phyloP scores from a whole-genome alignment of 2,888 invertebrate species.

The Chironomus riparius region DNA sequence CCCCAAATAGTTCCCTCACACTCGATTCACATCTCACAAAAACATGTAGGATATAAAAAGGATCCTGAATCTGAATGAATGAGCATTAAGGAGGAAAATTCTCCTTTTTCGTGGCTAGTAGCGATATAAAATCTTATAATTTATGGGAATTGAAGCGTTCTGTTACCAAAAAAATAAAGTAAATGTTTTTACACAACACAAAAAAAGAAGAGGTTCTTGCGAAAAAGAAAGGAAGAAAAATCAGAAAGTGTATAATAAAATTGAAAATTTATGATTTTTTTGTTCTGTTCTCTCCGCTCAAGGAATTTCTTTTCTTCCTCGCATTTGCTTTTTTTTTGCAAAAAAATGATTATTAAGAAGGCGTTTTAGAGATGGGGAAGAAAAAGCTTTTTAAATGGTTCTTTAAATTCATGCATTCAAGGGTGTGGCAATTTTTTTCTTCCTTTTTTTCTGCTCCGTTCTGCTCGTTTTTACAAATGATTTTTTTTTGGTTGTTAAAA shows the following conservation, averaged over 20 bases:
- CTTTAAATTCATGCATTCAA: slow-evolving; percentile 23
- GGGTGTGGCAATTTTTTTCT: slow-evolving; percentile 12
- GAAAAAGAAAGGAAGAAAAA: slow-evolving; percentile 1
- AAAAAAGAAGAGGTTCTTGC: slow-evolving; percentile 4
- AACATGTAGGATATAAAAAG: no score
- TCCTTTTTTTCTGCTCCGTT: neutral
- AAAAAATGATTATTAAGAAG: slow-evolving; percentile 23
- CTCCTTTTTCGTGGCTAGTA: slow-evolving; percentile 2
- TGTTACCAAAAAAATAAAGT: slow-evolving; percentile 14
- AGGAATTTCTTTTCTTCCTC: slow-evolving; percentile 2
- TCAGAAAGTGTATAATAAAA: slow-evolving; percentile 26
- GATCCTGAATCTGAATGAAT: no score
- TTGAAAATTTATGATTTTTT: slow-evolving; percentile 26
- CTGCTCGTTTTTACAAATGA: neutral
- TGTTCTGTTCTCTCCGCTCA: neutral
- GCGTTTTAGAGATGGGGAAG: slow-evolving; percentile 5
- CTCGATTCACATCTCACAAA: no score
- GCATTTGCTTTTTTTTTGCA: neutral
- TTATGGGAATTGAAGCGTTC: slow-evolving; percentile 24
- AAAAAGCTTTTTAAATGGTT: slow-evolving; percentile 23
- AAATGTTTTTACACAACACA: slow-evolving; percentile 6
- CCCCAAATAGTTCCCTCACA: no score
- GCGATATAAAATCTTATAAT: slow-evolving; percentile 24
- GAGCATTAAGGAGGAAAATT: neutral
- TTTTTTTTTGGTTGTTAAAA: no score